phyloP scores from a whole-genome alignment of 1,140 invertebrate species.

The Psix sp. region DNA sequence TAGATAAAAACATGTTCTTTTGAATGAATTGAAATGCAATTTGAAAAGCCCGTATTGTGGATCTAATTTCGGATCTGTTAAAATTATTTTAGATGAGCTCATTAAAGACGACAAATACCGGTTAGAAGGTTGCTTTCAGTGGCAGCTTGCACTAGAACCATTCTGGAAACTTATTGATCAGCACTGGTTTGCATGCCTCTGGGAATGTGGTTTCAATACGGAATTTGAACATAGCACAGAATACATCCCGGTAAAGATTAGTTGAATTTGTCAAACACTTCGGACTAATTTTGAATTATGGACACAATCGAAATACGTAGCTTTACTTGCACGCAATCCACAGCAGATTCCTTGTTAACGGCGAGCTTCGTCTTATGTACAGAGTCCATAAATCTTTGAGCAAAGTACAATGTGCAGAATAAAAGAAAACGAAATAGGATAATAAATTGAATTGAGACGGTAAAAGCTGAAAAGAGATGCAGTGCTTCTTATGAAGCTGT shows the following conservation, averaged over 20 bases:
- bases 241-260: conserved; percentile 24
- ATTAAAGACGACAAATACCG: conserved; percentile 13
- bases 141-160: conserved; percentile 13
- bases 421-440: too few species aligned
- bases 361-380: too few species aligned
- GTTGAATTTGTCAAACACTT: conserved; percentile 22
- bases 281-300: conserved; percentile 9
- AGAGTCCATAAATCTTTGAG: too few species aligned
- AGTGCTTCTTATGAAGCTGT: too few species aligned
- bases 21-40: too few species aligned
- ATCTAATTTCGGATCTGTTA: too few species aligned
- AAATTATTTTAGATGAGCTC: conserved; percentile 1
- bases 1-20: too few species aligned
- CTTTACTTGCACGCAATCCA: not conserved
- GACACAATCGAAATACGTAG: not conserved
- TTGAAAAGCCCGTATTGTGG: too few species aligned
- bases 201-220: conserved; percentile 25
- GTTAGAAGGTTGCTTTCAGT: conserved; percentile 4
- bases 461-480: too few species aligned
- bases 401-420: too few species aligned
- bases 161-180: conserved; percentile 34
- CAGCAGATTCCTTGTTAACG: too few species aligned
- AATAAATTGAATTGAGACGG: too few species aligned
- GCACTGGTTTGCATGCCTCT: conserved; percentile 24
- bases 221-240: conserved; percentile 25